phyloP scores from a whole-genome alignment of 2,888 invertebrate genomes.

The Dexiosoma caninum region DNA sequence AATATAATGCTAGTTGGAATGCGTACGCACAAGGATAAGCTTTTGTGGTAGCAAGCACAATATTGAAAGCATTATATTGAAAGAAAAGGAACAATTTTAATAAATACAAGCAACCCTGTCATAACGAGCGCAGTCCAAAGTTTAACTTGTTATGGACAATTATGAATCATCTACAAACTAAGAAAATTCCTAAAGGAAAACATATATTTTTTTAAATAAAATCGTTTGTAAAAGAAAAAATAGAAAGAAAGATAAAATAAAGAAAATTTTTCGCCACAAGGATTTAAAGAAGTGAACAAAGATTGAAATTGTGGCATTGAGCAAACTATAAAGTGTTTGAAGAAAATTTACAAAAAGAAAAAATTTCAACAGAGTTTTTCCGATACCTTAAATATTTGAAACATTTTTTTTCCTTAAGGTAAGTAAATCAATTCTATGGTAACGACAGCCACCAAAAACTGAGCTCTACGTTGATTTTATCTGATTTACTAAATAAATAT shows the following conservation, averaged over 20 bases:
- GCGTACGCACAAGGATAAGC: conserved; percentile 50
- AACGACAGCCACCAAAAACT: background rate
- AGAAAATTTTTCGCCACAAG: too few species aligned
- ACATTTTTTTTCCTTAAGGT: conserved; percentile 21
- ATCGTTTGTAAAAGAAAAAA: background rate
- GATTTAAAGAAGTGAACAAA: background rate
- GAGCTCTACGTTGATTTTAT: background rate
- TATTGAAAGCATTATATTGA: conserved; percentile 29
- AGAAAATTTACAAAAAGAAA: conserved; percentile 1
- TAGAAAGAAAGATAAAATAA: background rate
- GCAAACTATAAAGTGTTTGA: background rate
- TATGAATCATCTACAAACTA: conserved; percentile 39
- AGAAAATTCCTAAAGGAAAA: background rate
- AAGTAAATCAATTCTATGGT: conserved; percentile 8
- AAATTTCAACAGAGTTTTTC: background rate
- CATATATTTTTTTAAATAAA: background rate
- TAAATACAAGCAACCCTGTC: conserved; percentile 60
- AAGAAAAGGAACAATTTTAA: conserved; percentile 34
- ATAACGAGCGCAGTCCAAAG: conserved; percentile 53
- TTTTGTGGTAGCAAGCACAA: conserved; percentile 12
- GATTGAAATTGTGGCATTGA: background rate
- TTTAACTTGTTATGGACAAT: conserved; percentile 43
- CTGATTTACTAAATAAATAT: background rate
- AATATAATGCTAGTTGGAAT: background rate
- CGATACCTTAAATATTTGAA: background rate